Percentiles rank a stretch among this genome's conserved stretches.
Evolutionary conservation across 2,888 invertebrate genomes (phyloP).

Genomic region (Lasioglossum villosulum): DNA sequence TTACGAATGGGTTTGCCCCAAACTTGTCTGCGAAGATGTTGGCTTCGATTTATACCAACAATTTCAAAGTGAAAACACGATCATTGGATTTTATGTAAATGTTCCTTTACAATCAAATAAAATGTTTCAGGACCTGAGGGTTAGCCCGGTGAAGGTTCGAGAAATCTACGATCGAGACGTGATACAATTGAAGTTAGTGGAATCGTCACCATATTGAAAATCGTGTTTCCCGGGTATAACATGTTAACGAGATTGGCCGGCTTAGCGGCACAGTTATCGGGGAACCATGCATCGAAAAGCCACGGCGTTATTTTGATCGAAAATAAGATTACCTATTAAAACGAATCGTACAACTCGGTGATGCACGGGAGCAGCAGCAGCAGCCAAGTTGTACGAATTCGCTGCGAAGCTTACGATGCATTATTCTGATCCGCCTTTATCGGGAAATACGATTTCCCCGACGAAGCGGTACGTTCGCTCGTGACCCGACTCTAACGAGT

Average conservation of each 20-base stretch:
- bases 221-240: background rate
- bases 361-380: background rate
- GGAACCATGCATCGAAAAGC: slow-evolving; percentile 30
- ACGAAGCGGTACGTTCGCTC: background rate
- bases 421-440: slow-evolving; percentile 1
- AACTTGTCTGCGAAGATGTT: background rate
- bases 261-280: slow-evolving; percentile 41
- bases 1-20: background rate
- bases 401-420: background rate
- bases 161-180: background rate
- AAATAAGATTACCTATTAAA: slow-evolving; percentile 29
- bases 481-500: slow-evolving; percentile 14
- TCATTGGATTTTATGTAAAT: background rate
- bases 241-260: slow-evolving; percentile 41
- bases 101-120: background rate
- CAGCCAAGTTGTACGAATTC: slow-evolving; percentile 5
- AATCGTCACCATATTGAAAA: background rate
- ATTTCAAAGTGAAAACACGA: background rate
- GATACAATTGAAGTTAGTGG: background rate
- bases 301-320: slow-evolving; percentile 33
- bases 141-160: background rate
- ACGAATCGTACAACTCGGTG: background rate
- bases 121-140: background rate
- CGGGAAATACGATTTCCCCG: slow-evolving; percentile 7
- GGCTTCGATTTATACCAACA: background rate